Evolutionary conservation across 1,140 invertebrate genomes (phyloP).

Genomic region (Diachasma alloeum): DNA sequence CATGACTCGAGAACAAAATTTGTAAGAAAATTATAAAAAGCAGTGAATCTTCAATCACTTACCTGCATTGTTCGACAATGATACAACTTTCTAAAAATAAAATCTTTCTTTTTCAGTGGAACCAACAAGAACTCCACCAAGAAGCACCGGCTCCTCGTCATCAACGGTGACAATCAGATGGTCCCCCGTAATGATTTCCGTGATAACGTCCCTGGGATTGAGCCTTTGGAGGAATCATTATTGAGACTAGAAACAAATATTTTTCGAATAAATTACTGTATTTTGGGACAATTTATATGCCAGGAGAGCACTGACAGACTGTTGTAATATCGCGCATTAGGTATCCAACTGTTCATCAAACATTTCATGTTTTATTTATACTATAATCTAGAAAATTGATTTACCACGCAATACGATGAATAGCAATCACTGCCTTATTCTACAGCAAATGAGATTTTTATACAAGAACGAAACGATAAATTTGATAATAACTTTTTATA

Average conservation of each 20-base stretch:
- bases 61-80: too few species aligned
- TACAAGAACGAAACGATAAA: not conserved
- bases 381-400: not conserved
- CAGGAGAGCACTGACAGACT: not conserved
- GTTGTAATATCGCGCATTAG: not conserved
- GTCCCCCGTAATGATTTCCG: not conserved
- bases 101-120: constrained; percentile 13
- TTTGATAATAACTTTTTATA: not conserved
- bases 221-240: not conserved
- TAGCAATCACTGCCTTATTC: not conserved
- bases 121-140: constrained; percentile 36
- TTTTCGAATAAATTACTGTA: not conserved
- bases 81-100: too few species aligned
- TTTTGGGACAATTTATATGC: constrained; percentile 1
- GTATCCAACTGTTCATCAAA: too few species aligned
- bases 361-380: too few species aligned
- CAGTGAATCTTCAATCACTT: too few species aligned
- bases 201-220: not conserved
- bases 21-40: too few species aligned
- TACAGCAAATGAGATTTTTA: not conserved
- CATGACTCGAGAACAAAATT: too few species aligned
- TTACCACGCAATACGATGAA: not conserved
- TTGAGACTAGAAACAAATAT: not conserved
- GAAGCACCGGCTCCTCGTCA: constrained; percentile 35
- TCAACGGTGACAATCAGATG: constrained; percentile 2